Evolutionary conservation across 2,797 vertebrate genomes (phyloP), one percentile per base, ranked within the genome.

Genomic region (Notolepis coatsorum): DNA sequence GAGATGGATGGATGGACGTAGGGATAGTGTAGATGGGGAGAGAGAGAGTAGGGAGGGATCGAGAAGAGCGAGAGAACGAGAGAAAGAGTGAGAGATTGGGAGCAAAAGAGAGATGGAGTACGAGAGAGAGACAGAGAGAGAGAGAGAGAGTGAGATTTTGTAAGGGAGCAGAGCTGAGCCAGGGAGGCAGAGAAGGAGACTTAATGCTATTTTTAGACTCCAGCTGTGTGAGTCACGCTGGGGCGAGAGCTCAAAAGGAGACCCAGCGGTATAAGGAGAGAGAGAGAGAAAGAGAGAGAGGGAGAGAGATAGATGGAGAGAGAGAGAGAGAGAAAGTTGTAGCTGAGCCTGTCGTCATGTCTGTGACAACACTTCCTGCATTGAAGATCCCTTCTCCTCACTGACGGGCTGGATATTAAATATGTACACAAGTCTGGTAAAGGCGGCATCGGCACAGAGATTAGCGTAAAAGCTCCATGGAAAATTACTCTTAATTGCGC

Each of bases 201-300:
- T 62, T 81, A 73, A 67, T 55, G 77, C 82, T 90, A 89, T 90
- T 89, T 90, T 81, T 91, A 89, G 87, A 79, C 71, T 64, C 82
- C 84, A 88, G 88, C 84, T 89, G 81, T 73, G 83, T 88, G 88
- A 91, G 84, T 89, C 88, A 89, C 61, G 81, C 71, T 68, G 75
- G n/a, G 75, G 74, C 71, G n/a, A 56, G 73, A 55, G 68, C 25
- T 24, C 65, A 47, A 35, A 58, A 73, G 74, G 68, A 74, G 80
- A 78, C 46, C 70, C 69, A 55, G 49, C 61, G 63, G 62, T 71
- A 38, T 62, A 79, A n/a, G n/a, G n/a, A n/a, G n/a, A 37, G 6
- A 3, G 5, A 18, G 12, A 9, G 20, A 13, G 6, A 43, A 21
- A 38, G 7, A 13, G 35, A 27, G 39, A 8, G 37, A 2, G 2